phyloP scores from a whole-genome alignment of 2,797 vertebrate species.

The Nasua narica region DNA sequence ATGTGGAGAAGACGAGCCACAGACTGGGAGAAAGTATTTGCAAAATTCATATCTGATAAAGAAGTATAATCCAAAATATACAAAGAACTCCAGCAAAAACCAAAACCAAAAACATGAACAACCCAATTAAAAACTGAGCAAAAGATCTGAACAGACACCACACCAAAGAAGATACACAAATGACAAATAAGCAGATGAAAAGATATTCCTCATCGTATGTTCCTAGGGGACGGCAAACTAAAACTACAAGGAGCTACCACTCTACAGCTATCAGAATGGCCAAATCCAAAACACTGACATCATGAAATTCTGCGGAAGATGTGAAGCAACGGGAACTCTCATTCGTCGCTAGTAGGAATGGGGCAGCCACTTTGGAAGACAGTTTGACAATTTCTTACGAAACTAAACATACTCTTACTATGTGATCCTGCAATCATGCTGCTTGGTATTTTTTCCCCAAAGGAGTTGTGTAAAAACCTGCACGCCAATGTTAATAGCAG shows the following conservation, averaged over 20 bases:
- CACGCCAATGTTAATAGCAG: neutral
- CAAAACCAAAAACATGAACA: neutral
- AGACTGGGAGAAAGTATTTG: neutral
- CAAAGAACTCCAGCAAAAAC: neutral
- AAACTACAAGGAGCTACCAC: neutral
- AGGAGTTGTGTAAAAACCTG: neutral
- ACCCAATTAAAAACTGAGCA: neutral
- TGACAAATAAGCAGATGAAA: neutral
- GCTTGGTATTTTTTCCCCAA: neutral
- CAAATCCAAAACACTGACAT: neutral
- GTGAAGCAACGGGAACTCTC: neutral
- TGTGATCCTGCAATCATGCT: neutral
- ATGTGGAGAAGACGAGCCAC: neutral
- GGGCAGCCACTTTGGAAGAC: neutral
- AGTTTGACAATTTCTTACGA: neutral
- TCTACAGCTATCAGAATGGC: neutral
- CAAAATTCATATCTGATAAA: neutral
- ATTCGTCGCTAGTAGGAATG: neutral
- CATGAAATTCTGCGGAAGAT: neutral
- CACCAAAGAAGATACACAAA: neutral
- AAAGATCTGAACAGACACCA: neutral
- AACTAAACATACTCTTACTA: neutral
- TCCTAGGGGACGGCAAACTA: neutral
- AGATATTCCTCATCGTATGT: neutral
- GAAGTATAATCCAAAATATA: neutral